Base-by-base conservation (phyloP, 2,113 vertebrate genomes). In the Hydrochoerus hydrochaeris region DNA sequence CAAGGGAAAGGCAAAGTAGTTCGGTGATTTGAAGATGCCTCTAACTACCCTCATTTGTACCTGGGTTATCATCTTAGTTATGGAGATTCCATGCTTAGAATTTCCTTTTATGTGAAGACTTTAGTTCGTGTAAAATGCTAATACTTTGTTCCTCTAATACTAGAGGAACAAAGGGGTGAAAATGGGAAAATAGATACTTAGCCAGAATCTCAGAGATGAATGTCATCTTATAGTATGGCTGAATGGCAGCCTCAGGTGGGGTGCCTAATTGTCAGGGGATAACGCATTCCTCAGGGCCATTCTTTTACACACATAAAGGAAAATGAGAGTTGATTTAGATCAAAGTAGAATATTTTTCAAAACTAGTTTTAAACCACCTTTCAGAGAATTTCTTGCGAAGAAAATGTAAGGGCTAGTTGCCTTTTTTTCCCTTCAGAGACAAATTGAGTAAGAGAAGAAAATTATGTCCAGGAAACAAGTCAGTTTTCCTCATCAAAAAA, bases 321-420 rank as follows among this genome's bases (percentile, higher is more conserved):
- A 49, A 82, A 54, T 28, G n/a, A 60, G 83, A 57, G 19, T 30
- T 81, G 32, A 16, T 20, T 85, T 85, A 38, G 3, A 44, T 58
- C 49, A 85, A 67, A 85, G 35, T 11, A 73, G 46, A 13, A 38
- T 17, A 52, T 75, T 84, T 95, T 94, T 84, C 71, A 95, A 54
- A 81, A n/a, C 24, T 80, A 46, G 19, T 77, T 95, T 92, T 78
- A 82, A 94, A 63, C 71, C 7, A 69, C 67, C n/a, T 71, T 87
- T 85, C 49, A 85, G 62, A 85, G 22, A 83, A 65, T 78, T 22
- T 84, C 13, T 94, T 52, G 14, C 2, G 22, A 81, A 58, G 60
- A 85, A 78, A 80, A 54, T 22, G 7, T 62, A 10, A 85, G 60
- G 38, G 26, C 67, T 84, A 57, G 46, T 52, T 82, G 38, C 30